Percentiles rank a stretch among this genome's conserved stretches.
Evolutionary conservation across 2,888 invertebrate genomes (phyloP).

Genomic region (Mactromeris polynyma): DNA sequence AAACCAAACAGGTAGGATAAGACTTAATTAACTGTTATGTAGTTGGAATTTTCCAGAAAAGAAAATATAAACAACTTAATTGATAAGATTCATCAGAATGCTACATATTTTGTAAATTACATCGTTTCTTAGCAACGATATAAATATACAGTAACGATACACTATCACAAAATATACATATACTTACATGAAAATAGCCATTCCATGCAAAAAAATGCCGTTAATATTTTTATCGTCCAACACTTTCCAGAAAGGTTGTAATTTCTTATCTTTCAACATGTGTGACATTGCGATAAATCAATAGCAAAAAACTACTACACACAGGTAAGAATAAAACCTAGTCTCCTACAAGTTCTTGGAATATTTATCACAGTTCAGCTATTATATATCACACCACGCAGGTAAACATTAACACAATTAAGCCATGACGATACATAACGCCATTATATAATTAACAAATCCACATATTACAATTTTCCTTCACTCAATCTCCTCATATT

Average conservation of each 20-base stretch:
- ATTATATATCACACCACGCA: background rate
- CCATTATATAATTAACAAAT: background rate
- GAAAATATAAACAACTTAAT: too few species aligned
- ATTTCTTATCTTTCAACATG: background rate
- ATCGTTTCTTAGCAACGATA: background rate
- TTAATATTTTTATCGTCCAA: constrained; percentile 16
- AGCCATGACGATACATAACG: background rate
- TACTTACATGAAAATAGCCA: constrained; percentile 20
- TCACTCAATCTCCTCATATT: background rate
- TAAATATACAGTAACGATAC: background rate
- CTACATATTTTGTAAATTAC: background rate
- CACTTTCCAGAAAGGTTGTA: background rate
- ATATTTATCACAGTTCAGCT: background rate
- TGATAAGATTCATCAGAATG: too few species aligned
- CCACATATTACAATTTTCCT: background rate
- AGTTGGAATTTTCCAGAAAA: background rate
- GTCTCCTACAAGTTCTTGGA: background rate
- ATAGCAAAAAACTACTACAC: background rate
- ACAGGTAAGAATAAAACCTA: background rate
- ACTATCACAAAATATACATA: background rate
- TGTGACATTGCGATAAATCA: background rate
- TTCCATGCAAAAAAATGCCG: background rate
- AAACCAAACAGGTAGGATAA: background rate
- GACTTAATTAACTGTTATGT: background rate
- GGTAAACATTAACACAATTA: background rate